These are phyloP conservation scores for Tragopan temminckii DNA, from an alignment of 2,797 vertebrate species.

Conservation along the genomic window DNA sequence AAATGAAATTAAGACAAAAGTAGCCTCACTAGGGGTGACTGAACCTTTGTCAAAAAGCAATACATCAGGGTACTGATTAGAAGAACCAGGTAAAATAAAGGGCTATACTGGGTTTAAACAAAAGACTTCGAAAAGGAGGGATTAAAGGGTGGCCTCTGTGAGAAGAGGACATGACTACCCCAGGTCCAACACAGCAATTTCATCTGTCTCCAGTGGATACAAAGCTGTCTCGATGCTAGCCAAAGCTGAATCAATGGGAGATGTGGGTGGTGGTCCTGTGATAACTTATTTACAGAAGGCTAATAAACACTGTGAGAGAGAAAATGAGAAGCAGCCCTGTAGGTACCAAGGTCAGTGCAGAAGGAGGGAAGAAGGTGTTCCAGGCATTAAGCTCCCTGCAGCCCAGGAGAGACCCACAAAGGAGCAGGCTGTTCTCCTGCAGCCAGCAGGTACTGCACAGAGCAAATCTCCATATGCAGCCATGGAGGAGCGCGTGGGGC, in stretches of 20 bases:
- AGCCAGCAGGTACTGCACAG: fast-evolving
- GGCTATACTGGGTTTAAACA: fast-evolving
- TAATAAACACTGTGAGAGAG: neutral
- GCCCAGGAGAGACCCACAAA: fast-evolving
- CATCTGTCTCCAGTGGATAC: neutral
- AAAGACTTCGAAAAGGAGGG: neutral
- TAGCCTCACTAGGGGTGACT: neutral
- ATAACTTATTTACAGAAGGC: neutral
- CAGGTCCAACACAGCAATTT: neutral
- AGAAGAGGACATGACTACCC: neutral
- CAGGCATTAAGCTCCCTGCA: neutral
- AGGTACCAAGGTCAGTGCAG: neutral
- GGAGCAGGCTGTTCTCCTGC: neutral
- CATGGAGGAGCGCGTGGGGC: fast-evolving
- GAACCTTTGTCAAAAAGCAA: neutral
- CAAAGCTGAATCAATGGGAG: neutral
- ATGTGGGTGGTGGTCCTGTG: fast-evolving
- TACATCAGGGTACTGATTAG: neutral
- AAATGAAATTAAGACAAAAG: neutral
- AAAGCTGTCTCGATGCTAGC: no score
- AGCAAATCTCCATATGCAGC: neutral
- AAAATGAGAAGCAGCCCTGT: neutral
- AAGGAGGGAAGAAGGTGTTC: no score
- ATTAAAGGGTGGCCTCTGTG: neutral
- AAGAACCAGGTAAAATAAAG: neutral